These are phyloP conservation scores for Charina bottae DNA, from an alignment of 2,113 vertebrate genomes.

Conservation along the genomic window DNA sequence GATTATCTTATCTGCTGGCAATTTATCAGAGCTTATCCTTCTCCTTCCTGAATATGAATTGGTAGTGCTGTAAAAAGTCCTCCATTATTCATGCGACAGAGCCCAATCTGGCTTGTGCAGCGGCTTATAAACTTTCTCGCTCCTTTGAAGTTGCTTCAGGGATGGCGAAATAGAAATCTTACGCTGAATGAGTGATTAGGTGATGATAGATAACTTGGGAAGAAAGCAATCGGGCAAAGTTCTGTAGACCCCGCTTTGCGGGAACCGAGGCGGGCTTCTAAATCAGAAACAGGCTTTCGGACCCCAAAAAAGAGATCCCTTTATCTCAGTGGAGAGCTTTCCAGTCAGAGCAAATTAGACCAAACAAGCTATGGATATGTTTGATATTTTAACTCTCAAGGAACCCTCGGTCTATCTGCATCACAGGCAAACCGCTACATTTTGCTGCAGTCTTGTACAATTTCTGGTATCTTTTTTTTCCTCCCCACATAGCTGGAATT, in stretches of 20 bases:
- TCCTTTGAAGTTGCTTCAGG: slow-evolving; percentile 82
- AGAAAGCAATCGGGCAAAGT: slow-evolving; percentile 72
- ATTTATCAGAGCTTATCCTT: slow-evolving; percentile 58
- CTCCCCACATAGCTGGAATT: background rate
- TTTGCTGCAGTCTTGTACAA: background rate
- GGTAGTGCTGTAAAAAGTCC: slow-evolving; percentile 71
- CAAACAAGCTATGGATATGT: slow-evolving; percentile 68
- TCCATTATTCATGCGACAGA: slow-evolving; percentile 70
- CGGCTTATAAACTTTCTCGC: slow-evolving; percentile 68
- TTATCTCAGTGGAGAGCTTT: slow-evolving; percentile 70
- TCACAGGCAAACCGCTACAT: slow-evolving; percentile 51
- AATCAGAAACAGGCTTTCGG: slow-evolving; percentile 75
- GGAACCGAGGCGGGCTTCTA: slow-evolving; percentile 45
- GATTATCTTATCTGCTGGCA: slow-evolving; percentile 47
- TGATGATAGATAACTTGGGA: slow-evolving; percentile 76
- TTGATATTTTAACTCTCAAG: slow-evolving; percentile 68
- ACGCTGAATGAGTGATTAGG: slow-evolving; percentile 78
- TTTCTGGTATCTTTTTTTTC: background rate
- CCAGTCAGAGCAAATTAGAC: slow-evolving; percentile 72
- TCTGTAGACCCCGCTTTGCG: slow-evolving; percentile 66
- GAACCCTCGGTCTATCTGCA: slow-evolving; percentile 62
- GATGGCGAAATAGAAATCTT: slow-evolving; percentile 72
- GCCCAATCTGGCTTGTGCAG: slow-evolving; percentile 58
- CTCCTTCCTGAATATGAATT: slow-evolving; percentile 70
- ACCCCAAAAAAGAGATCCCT: slow-evolving; percentile 67